These are phyloP conservation scores for Drosophila subsilvestris DNA, from an alignment of 2,888 invertebrate genomes.

Conservation along the genomic window DNA sequence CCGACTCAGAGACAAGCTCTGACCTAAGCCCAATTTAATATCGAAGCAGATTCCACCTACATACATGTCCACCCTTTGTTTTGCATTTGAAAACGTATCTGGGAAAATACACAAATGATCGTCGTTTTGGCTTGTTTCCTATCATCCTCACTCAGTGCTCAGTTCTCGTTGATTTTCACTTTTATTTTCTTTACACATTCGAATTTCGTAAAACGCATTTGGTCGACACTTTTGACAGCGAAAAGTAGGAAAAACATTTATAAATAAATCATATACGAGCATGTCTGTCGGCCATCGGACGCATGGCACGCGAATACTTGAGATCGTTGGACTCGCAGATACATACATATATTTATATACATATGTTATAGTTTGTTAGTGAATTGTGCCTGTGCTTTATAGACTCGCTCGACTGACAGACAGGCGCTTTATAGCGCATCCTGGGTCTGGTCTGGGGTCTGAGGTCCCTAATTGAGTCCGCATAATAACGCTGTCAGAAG, in stretches of 20 bases:
- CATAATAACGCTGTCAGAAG: constrained; percentile 70
- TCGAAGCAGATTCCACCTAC: no score
- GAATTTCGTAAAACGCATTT: constrained; percentile 37
- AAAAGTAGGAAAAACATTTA: constrained; percentile 51
- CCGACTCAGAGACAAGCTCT: no score
- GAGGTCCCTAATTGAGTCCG: constrained; percentile 65
- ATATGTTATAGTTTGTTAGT: constrained; percentile 22
- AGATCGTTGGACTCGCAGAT: constrained; percentile 2
- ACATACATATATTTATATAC: not conserved
- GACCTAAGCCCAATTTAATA: no score
- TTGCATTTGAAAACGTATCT: not conserved
- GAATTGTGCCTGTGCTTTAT: constrained; percentile 55
- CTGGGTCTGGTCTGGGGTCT: constrained; percentile 18
- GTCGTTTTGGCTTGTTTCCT: not conserved
- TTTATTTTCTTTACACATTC: constrained; percentile 12
- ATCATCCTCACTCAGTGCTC: no score
- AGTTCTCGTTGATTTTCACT: not conserved
- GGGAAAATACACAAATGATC: not conserved
- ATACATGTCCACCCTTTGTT: no score
- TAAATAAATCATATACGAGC: constrained; percentile 64
- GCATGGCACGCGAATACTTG: constrained; percentile 69
- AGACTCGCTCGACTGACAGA: constrained; percentile 62
- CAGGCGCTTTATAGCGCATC: constrained; percentile 51
- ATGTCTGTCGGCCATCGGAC: constrained; percentile 28
- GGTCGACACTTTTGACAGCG: constrained; percentile 55